Evolutionary conservation across 2,113 vertebrate species (phyloP).

Genomic region (Herpailurus yagouaroundi): DNA sequence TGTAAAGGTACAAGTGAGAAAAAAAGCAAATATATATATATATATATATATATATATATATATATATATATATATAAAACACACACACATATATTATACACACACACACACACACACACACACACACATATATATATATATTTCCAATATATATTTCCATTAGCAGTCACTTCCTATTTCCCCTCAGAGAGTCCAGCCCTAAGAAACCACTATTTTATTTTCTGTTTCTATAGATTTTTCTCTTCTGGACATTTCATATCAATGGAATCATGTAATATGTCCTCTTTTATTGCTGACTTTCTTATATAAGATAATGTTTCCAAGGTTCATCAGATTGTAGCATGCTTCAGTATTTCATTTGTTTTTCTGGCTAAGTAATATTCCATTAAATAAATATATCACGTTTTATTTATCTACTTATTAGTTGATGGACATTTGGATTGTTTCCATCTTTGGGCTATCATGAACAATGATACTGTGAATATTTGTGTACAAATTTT

Average conservation of each 20-base stretch:
- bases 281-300: neutral
- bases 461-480: neutral
- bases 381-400: conserved; percentile 23
- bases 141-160: neutral
- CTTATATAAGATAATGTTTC: neutral
- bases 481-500: neutral
- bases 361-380: conserved; percentile 33
- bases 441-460: neutral
- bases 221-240: neutral
- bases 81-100: too few relatives aligned
- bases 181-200: neutral
- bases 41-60: neutral
- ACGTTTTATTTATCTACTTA: neutral
- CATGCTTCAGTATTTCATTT: neutral
- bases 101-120: too few relatives aligned
- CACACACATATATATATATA: too few relatives aligned
- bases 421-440: neutral
- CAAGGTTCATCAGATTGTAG: neutral
- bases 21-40: neutral
- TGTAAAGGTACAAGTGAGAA: neutral
- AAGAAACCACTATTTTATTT: neutral
- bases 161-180: neutral
- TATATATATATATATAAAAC: too few relatives aligned
- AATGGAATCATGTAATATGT: neutral
- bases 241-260: neutral